These are phyloP conservation scores for Typhlichthys eigenmanni DNA, from an alignment of 2,797 vertebrate species.

Conservation along the genomic window DNA sequence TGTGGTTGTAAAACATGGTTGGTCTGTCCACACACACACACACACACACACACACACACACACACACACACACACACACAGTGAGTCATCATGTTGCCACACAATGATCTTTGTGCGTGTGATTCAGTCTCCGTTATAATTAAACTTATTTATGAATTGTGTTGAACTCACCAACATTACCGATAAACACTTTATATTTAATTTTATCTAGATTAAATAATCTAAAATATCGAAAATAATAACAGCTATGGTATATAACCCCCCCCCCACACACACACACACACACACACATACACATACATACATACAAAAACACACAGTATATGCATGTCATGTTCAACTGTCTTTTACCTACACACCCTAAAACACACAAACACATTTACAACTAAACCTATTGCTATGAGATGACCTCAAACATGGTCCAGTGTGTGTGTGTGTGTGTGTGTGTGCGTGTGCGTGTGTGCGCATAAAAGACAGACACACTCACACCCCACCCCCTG, in stretches of 20 bases:
- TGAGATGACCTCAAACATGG: too few relatives aligned
- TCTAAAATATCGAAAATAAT: too few relatives aligned
- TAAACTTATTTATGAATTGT: too few relatives aligned
- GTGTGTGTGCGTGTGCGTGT: background rate
- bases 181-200: too few relatives aligned
- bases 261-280: too few relatives aligned
- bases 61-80: conserved; percentile 15
- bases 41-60: conserved; percentile 1
- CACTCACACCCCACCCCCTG: conserved; percentile 2
- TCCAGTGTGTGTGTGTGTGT: background rate
- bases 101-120: background rate
- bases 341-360: background rate
- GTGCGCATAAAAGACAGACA: background rate
- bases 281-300: too few relatives aligned
- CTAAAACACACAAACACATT: background rate
- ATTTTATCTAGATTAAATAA: too few relatives aligned
- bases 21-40: too few relatives aligned
- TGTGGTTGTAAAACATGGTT: background rate
- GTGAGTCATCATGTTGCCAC: conserved; percentile 17
- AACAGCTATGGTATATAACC: too few relatives aligned
- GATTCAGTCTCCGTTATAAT: background rate
- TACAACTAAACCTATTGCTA: background rate
- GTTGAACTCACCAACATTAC: too few relatives aligned
- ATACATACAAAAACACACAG: too few relatives aligned
- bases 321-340: too few relatives aligned